Evolutionary conservation across 1,140 invertebrate genomes (phyloP).

Genomic region (Stratiolaelaps scimitus): DNA sequence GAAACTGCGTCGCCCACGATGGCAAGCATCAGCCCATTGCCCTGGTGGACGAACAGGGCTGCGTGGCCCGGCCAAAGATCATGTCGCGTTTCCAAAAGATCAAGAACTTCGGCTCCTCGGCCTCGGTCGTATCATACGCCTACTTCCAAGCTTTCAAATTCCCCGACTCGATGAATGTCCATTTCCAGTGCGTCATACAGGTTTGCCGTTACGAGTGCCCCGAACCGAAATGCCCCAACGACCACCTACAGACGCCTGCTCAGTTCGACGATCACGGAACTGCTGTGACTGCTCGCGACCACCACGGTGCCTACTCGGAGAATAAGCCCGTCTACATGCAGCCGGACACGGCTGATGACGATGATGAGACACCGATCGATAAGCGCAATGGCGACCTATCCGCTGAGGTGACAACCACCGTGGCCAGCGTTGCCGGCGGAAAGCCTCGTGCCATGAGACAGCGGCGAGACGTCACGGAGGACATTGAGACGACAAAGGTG

Average conservation of each 20-base stretch:
- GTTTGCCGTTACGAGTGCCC: slow-evolving; percentile 84
- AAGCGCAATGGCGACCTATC: neutral
- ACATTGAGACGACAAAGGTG: slow-evolving; percentile 73
- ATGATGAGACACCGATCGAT: slow-evolving; percentile 21
- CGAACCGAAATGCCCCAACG: slow-evolving; percentile 46
- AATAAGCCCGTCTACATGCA: slow-evolving; percentile 28
- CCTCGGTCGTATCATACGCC: slow-evolving; percentile 76
- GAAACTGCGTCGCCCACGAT: slow-evolving; percentile 86
- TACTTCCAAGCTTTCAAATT: slow-evolving; percentile 93
- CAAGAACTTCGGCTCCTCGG: slow-evolving; percentile 82
- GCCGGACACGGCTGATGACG: neutral
- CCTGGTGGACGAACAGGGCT: slow-evolving; percentile 79
- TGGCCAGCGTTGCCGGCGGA: slow-evolving; percentile 34
- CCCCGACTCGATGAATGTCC: slow-evolving; percentile 90
- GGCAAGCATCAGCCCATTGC: slow-evolving; percentile 87
- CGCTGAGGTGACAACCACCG: neutral
- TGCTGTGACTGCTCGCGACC: slow-evolving; percentile 31
- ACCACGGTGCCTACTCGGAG: slow-evolving; percentile 32
- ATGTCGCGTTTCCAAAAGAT: slow-evolving; percentile 90
- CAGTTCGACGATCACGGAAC: slow-evolving; percentile 33
- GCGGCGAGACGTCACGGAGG: slow-evolving; percentile 53
- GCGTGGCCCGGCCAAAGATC: slow-evolving; percentile 74
- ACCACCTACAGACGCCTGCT: slow-evolving; percentile 16
- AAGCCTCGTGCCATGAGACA: slow-evolving; percentile 34
- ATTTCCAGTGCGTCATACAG: slow-evolving; percentile 92